phyloP scores from a whole-genome alignment of 92 coral and sea anemone genomes.

The Ricordea florida region DNA sequence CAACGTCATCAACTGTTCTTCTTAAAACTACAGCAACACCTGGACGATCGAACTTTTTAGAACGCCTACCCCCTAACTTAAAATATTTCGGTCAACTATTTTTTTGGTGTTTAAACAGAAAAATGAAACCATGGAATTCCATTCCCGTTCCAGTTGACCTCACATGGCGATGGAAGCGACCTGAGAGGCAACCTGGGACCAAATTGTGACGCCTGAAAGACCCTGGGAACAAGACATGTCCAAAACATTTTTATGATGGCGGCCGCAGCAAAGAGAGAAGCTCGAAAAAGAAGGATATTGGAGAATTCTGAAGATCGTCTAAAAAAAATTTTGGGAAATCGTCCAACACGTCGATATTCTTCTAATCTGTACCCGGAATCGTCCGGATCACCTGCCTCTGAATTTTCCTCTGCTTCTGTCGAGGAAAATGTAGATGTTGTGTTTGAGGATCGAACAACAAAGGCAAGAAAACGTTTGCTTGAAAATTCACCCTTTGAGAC shows the following conservation, averaged over 20 bases:
- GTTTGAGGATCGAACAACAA: background rate
- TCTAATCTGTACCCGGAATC: background rate
- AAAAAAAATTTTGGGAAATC: slow-evolving; percentile 65
- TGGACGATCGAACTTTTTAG: too few relatives aligned
- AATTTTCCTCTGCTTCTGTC: background rate
- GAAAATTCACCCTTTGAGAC: background rate
- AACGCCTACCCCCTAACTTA: too few relatives aligned
- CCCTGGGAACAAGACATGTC: too few relatives aligned
- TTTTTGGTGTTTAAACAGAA: too few relatives aligned
- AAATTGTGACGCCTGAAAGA: too few relatives aligned
- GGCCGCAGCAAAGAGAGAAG: slow-evolving; percentile 67
- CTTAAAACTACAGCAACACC: too few relatives aligned
- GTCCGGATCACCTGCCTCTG: background rate
- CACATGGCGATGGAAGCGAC: too few relatives aligned
- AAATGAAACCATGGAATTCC: too few relatives aligned
- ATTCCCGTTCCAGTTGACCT: too few relatives aligned
- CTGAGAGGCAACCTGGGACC: too few relatives aligned
- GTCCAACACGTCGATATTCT: slow-evolving; percentile 1
- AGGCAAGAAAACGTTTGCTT: background rate
- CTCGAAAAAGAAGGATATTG: slow-evolving; percentile 63
- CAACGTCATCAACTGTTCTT: too few relatives aligned
- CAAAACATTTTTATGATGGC: slow-evolving; percentile 77
- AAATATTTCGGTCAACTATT: too few relatives aligned
- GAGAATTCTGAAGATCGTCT: slow-evolving; percentile 71
- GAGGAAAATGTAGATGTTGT: background rate